A percentile compares a stretch with the other conserved stretches of the same genome.
Conservation (phyloP, 2,797 vertebrate genomes). For the Diglossa cyanea region DNA sequence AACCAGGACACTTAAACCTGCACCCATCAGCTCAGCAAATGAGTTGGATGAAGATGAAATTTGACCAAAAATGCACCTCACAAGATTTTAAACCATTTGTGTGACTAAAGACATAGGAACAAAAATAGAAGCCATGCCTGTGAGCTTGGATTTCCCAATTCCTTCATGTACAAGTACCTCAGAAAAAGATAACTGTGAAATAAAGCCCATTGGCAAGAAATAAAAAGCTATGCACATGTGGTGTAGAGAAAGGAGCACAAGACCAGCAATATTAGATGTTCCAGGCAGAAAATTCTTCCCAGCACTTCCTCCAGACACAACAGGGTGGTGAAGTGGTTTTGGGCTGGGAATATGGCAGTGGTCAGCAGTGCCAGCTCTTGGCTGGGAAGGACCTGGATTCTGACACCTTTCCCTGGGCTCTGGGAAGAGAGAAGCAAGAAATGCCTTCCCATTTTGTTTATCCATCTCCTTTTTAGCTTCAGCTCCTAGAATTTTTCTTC, state of each 20-base stretch:
- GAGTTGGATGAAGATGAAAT: not conserved
- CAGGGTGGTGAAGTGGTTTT: not conserved
- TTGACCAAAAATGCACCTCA: not conserved
- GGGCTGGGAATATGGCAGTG: not conserved
- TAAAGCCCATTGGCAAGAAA: not conserved
- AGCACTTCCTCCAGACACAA: accelerated
- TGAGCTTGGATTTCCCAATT: not conserved
- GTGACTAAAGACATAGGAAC: not conserved
- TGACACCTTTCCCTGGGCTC: not conserved
- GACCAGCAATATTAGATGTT: not conserved
- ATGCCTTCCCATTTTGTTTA: not conserved
- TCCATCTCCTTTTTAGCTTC: not conserved
- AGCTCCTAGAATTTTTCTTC: not conserved
- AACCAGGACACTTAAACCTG: not conserved
- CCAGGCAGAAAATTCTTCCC: not conserved
- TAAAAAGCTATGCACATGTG: accelerated
- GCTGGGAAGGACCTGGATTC: not conserved
- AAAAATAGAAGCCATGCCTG: not conserved
- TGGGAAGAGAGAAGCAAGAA: not conserved
- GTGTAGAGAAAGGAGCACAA: not conserved
- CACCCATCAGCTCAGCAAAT: not conserved
- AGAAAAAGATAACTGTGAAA: not conserved
- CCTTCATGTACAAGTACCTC: not conserved
- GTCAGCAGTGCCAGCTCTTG: not conserved
- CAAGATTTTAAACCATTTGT: not conserved